Conservation (phyloP, 2,797 vertebrate genomes). For the Trachops cirrhosus region DNA sequence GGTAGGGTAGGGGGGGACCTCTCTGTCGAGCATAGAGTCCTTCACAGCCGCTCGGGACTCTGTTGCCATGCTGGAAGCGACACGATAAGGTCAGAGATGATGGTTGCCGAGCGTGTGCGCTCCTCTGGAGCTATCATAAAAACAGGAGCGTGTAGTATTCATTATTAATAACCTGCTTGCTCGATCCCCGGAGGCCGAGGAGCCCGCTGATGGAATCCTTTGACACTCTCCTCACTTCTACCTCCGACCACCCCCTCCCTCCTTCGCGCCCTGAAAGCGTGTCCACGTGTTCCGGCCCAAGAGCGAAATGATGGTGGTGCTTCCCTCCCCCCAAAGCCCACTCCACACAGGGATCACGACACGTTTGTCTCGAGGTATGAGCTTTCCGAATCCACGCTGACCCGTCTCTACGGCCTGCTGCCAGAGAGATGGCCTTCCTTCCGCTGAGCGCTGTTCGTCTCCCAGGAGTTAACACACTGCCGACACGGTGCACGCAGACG, state of each 20-base stretch:
- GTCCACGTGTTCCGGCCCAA: neutral
- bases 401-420: conserved; percentile 38
- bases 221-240: neutral
- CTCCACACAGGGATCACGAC: neutral
- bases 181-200: neutral
- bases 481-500: neutral
- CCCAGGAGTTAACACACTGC: neutral
- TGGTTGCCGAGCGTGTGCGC: neutral
- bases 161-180: conserved; percentile 65
- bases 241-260: conserved; percentile 16
- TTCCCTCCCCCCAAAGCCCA: conserved; percentile 1
- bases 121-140: conserved; percentile 55
- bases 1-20: neutral
- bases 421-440: neutral
- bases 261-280: neutral
- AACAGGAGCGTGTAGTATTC: conserved; percentile 60
- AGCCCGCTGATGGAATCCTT: conserved; percentile 36
- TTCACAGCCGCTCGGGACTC: neutral
- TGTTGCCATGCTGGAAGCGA: conserved; percentile 27
- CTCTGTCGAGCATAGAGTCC: neutral
- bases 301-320: neutral
- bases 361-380: conserved; percentile 43
- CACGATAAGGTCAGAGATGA: conserved; percentile 53
- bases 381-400: conserved; percentile 49
- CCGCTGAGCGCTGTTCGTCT: conserved; percentile 30